Percentiles rank a stretch among this genome's conserved stretches.
phyloP scores from a whole-genome alignment of 1,140 invertebrate genomes.

The Pseudachorutes palmiensis region DNA sequence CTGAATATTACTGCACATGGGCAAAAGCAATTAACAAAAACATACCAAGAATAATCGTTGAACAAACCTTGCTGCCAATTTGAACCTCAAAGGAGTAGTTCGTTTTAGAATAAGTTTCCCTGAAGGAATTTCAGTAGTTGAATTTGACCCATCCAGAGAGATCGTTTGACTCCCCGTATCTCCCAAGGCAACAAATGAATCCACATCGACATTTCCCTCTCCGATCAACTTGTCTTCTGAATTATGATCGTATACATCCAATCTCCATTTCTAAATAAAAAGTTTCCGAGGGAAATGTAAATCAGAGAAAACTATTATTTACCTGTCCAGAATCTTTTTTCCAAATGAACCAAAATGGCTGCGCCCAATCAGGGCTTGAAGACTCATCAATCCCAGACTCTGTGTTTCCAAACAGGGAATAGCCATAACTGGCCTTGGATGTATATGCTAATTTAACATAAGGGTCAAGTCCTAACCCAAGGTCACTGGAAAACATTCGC shows the following conservation, averaged over 20 bases:
- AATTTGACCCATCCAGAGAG: not conserved
- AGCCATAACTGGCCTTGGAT: not conserved
- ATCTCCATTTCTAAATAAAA: not conserved
- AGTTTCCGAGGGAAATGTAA: not conserved
- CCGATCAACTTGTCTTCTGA: conserved; percentile 11
- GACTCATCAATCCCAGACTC: conserved; percentile 1
- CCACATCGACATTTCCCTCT: conserved; percentile 19
- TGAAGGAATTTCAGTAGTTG: not conserved
- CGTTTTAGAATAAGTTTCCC: conserved; percentile 15
- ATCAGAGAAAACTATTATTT: not conserved
- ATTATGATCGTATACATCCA: not conserved
- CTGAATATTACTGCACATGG: conserved; percentile 6
- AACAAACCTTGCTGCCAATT: conserved; percentile 14
- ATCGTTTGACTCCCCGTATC: not conserved
- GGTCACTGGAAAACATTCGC: conserved; percentile 9
- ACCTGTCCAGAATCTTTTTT: conserved; percentile 23
- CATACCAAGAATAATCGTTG: not conserved
- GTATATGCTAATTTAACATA: conserved; percentile 16
- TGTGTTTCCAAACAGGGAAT: conserved; percentile 11
- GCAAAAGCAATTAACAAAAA: conserved; percentile 2
- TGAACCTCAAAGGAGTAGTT: conserved; percentile 18
- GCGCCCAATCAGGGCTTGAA: conserved; percentile 13
- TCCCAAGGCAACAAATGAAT: conserved; percentile 16
- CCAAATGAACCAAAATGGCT: conserved; percentile 26
- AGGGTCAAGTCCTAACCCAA: conserved; percentile 2